phyloP scores from a whole-genome alignment of 2,113 vertebrate species.

The Microcebus griseorufus region DNA sequence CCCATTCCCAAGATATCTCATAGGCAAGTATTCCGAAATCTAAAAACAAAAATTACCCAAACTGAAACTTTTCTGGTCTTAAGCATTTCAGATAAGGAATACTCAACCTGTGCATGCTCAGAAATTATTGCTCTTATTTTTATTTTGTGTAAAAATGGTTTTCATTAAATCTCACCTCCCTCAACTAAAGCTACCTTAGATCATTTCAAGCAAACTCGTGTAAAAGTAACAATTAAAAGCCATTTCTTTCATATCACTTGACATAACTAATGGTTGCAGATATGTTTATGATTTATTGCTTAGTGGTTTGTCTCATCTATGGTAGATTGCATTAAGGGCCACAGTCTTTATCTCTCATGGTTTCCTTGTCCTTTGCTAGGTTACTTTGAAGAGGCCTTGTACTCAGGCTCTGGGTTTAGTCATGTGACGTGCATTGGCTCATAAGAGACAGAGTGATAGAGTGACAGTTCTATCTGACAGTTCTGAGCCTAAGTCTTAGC shows the following conservation, averaged over 20 bases:
- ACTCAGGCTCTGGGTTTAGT: neutral
- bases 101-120: neutral
- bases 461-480: neutral
- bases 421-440: neutral
- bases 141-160: neutral
- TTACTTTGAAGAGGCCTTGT: neutral
- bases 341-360: neutral
- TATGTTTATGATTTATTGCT: neutral
- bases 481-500: neutral
- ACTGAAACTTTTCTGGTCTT: no score
- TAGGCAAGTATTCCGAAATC: no score
- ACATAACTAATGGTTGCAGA: neutral
- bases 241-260: neutral
- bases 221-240: neutral
- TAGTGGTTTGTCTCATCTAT: neutral
- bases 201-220: neutral
- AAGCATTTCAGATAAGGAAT: no score
- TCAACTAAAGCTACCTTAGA: neutral
- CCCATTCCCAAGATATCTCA: no score
- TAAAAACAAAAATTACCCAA: no score
- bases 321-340: neutral
- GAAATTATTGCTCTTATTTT: neutral
- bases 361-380: neutral
- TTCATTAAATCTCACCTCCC: neutral
- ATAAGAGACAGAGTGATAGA: neutral